Conservation (phyloP, 1,140 invertebrate genomes). For the Alviniconcha marisindica region DNA sequence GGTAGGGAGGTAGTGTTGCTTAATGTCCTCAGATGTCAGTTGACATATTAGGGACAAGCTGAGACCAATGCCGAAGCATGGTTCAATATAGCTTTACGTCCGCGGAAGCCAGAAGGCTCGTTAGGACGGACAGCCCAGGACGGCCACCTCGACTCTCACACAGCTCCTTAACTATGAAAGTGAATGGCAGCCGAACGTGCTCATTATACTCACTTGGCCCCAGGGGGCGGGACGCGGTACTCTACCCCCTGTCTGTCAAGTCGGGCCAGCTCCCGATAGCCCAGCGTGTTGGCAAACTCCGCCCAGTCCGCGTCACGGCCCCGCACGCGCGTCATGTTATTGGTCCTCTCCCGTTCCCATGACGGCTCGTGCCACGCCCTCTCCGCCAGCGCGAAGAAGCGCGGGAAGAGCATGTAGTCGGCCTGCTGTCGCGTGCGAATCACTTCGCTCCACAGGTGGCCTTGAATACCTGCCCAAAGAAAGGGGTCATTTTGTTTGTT, state of each 20-base stretch:
- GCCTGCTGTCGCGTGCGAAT: conserved; percentile 48
- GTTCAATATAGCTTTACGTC: too few species aligned
- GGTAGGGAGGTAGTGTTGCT: too few species aligned
- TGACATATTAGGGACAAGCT: too few species aligned
- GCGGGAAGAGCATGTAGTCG: conserved; percentile 61
- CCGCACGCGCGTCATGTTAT: conserved; percentile 33
- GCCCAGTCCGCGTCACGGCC: conserved; percentile 57
- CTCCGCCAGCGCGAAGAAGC: conserved; percentile 59
- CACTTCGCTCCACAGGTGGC: conserved; percentile 58
- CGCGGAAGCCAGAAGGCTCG: too few species aligned
- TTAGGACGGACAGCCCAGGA: too few species aligned
- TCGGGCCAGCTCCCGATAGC: conserved; percentile 62
- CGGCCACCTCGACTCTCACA: too few species aligned
- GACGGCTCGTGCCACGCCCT: conserved; percentile 60
- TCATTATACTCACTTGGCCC: conserved; percentile 63
- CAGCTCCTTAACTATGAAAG: background rate
- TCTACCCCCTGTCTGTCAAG: conserved; percentile 57
- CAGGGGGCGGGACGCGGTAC: conserved; percentile 65
- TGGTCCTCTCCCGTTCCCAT: conserved; percentile 44
- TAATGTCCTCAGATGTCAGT: too few species aligned
- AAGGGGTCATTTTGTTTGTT: background rate
- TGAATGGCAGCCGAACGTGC: too few species aligned
- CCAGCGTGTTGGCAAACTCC: conserved; percentile 64
- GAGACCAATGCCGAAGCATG: too few species aligned
- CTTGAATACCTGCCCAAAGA: conserved; percentile 55